phyloP scores from a whole-genome alignment of 2,888 invertebrate species.

The Portevinia maculata region DNA sequence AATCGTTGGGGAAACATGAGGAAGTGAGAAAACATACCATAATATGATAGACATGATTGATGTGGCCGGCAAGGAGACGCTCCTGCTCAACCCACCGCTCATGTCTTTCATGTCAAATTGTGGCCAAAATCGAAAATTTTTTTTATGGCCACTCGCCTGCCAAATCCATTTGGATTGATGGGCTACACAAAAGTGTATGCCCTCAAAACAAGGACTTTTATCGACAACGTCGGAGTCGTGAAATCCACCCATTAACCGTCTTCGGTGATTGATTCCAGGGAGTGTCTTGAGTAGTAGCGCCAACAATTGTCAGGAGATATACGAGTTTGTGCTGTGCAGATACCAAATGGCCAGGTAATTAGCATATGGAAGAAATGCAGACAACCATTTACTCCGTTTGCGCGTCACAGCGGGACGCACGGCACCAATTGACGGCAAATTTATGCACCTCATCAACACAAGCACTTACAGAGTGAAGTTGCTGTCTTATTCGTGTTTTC shows the following conservation, averaged over 20 bases:
- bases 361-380: slow-evolving; percentile 49
- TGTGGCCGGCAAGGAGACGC: slow-evolving; percentile 31
- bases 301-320: slow-evolving; percentile 41
- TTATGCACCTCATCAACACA: slow-evolving; percentile 56
- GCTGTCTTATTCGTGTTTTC: slow-evolving; percentile 47
- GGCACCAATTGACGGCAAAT: slow-evolving; percentile 54
- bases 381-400: neutral
- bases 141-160: no score
- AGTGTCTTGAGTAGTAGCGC: slow-evolving; percentile 37
- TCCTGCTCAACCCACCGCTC: slow-evolving; percentile 5
- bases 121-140: slow-evolving; percentile 34
- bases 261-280: slow-evolving; percentile 58
- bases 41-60: slow-evolving; percentile 66
- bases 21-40: slow-evolving; percentile 24
- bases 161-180: slow-evolving; percentile 29
- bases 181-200: neutral
- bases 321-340: slow-evolving; percentile 6
- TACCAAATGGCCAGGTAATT: slow-evolving; percentile 51
- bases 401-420: slow-evolving; percentile 29
- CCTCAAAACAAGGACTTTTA: slow-evolving; percentile 9
- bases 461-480: slow-evolving; percentile 37
- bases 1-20: slow-evolving; percentile 22
- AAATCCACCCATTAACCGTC: slow-evolving; percentile 29
- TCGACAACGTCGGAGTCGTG: slow-evolving; percentile 32
- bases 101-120: slow-evolving; percentile 25